Evolutionary conservation across 92 coral and sea anemone genomes (phyloP).

Genomic region (Ricordea florida): DNA sequence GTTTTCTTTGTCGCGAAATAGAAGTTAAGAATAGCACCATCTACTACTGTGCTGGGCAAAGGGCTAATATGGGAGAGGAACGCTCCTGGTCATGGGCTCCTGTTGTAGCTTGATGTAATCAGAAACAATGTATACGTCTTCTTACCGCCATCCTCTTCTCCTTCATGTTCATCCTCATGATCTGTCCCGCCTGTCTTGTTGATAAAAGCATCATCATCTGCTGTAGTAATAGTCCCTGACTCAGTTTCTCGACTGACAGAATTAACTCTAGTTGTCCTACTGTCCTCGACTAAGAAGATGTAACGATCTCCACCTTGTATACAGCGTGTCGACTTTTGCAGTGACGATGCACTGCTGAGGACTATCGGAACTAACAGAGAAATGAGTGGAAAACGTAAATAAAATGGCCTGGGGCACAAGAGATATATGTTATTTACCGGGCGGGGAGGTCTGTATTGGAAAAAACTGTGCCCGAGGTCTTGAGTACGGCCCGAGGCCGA

Average conservation of each 20-base stretch:
- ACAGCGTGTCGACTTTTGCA: slow-evolving; percentile 25
- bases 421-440: too few relatives aligned
- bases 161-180: slow-evolving; percentile 37
- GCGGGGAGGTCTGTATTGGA: too few relatives aligned
- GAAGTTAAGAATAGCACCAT: too few relatives aligned
- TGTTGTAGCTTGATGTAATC: neutral
- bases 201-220: too few relatives aligned
- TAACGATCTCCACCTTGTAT: slow-evolving; percentile 77
- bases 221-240: neutral
- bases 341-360: slow-evolving; percentile 20
- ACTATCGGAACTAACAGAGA: slow-evolving; percentile 16
- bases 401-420: too few relatives aligned
- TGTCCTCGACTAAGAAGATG: slow-evolving; percentile 95
- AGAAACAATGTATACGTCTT: neutral
- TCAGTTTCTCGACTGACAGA: neutral
- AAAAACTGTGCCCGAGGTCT: too few relatives aligned
- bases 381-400: neutral
- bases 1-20: too few relatives aligned
- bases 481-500: too few relatives aligned
- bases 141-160: slow-evolving; percentile 43
- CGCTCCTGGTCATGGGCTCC: too few relatives aligned
- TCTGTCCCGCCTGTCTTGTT: slow-evolving; percentile 26
- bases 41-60: too few relatives aligned
- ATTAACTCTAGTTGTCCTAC: slow-evolving; percentile 28
- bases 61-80: too few relatives aligned